Evolutionary conservation across 2,797 vertebrate genomes (phyloP).

Genomic region (Aythya fuligula): DNA sequence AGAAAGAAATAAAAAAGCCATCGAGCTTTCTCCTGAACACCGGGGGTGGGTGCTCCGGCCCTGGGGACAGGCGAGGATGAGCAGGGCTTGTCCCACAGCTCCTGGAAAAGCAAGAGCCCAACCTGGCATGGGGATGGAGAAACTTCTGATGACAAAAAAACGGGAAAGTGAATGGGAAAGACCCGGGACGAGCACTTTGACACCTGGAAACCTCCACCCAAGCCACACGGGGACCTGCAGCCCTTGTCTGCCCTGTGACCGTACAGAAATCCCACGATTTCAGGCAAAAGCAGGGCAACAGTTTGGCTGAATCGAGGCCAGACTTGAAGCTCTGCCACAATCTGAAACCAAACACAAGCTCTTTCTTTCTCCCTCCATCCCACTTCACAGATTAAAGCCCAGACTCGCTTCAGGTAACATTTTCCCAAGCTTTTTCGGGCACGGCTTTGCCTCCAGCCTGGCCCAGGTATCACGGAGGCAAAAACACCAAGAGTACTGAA

Average conservation of each 20-base stretch:
- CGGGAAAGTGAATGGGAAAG: accelerated
- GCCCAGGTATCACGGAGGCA: not conserved
- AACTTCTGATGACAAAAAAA: not conserved
- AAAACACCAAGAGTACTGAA: too few species aligned
- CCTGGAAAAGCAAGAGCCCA: not conserved
- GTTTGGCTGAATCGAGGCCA: not conserved
- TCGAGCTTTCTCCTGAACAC: not conserved
- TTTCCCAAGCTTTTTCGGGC: not conserved
- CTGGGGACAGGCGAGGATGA: too few species aligned
- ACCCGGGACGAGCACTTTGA: not conserved
- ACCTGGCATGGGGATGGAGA: not conserved
- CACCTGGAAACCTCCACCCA: not conserved
- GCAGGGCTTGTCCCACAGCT: not conserved
- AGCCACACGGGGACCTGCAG: not conserved
- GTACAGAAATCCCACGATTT: not conserved
- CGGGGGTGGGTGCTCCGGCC: not conserved
- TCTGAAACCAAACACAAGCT: not conserved
- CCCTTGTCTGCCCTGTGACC: too few species aligned
- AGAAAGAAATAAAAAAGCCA: not conserved
- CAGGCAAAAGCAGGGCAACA: not conserved
- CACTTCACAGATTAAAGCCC: not conserved
- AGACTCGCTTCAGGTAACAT: not conserved
- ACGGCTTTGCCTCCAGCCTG: not conserved
- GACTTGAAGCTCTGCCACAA: not conserved
- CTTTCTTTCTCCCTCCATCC: not conserved